Conservation (phyloP, 2,113 vertebrate genomes). For the Amblyornis subalaris region DNA sequence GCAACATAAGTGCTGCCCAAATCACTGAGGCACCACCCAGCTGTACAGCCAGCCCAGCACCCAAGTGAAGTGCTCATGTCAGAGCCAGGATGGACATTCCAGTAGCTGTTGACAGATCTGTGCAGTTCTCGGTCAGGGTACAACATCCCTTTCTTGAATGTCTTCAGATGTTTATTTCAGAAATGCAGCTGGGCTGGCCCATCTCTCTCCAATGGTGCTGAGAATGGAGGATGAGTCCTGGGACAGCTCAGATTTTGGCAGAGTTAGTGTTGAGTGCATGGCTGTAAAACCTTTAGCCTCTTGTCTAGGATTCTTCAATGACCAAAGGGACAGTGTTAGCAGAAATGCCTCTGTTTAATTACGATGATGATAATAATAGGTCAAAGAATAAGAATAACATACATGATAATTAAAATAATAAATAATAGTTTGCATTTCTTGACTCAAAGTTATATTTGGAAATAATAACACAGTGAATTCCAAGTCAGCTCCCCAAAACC, state of each 20-base stretch:
- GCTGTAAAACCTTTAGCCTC: not conserved
- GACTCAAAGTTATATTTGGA: not conserved
- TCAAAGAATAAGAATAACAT: not conserved
- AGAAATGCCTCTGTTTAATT: not conserved
- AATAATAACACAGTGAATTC: not conserved
- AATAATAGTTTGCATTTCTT: not conserved
- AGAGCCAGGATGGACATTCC: not conserved
- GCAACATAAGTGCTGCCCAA: not conserved
- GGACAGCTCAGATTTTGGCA: not conserved
- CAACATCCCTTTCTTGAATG: not conserved
- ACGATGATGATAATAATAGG: no score
- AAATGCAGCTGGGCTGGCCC: not conserved
- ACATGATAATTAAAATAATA: not conserved
- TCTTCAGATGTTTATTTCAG: not conserved
- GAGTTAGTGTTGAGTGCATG: no score
- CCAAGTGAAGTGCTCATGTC: accelerated
- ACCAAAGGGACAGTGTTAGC: not conserved
- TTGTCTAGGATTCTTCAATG: not conserved
- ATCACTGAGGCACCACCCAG: not conserved
- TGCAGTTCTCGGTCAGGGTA: not conserved
- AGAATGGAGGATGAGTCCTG: not conserved
- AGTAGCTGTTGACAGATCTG: not conserved
- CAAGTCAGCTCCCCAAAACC: not conserved
- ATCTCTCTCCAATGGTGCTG: not conserved
- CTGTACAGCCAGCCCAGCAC: not conserved